Conservation (phyloP, 2,797 vertebrate genomes). For the Onychomys arenicola region DNA sequence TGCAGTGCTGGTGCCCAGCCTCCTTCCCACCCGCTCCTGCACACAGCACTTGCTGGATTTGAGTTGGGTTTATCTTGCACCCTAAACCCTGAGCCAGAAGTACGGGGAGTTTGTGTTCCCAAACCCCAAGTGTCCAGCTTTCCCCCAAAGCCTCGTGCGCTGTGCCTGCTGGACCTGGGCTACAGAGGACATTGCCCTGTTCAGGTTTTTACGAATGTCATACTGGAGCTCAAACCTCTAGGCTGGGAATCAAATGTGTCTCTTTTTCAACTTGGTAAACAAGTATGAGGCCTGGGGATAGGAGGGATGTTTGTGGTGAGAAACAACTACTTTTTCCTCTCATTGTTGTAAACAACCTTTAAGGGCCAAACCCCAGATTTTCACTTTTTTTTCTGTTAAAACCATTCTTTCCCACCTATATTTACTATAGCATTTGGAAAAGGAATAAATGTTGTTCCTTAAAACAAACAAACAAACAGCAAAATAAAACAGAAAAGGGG, state of each 20-base stretch:
- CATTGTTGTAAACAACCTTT: conserved; percentile 96
- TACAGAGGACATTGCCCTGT: conserved; percentile 82
- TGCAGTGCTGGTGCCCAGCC: conserved; percentile 71
- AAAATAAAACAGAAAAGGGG: background rate
- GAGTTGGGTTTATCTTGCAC: conserved; percentile 72
- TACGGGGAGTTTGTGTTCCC: conserved; percentile 64
- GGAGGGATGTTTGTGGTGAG: conserved; percentile 93
- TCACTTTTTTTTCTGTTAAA: conserved; percentile 97
- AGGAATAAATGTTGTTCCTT: conserved; percentile 97
- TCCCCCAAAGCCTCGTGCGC: conserved; percentile 83
- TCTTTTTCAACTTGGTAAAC: conserved; percentile 90
- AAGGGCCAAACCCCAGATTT: conserved; percentile 92
- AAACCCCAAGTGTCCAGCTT: conserved; percentile 68
- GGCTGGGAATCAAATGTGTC: conserved; percentile 94
- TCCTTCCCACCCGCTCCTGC: background rate
- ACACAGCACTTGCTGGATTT: conserved; percentile 70
- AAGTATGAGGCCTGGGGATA: conserved; percentile 81
- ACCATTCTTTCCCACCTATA: conserved; percentile 92
- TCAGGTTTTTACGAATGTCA: conserved; percentile 87
- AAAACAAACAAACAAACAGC: background rate
- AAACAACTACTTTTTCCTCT: conserved; percentile 88
- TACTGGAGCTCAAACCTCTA: conserved; percentile 89
- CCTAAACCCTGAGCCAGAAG: conserved; percentile 77
- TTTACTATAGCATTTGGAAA: conserved; percentile 96
- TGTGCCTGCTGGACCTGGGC: conserved; percentile 80